phyloP scores from a whole-genome alignment of 1,140 invertebrate genomes.

The Ceratina japonica region DNA sequence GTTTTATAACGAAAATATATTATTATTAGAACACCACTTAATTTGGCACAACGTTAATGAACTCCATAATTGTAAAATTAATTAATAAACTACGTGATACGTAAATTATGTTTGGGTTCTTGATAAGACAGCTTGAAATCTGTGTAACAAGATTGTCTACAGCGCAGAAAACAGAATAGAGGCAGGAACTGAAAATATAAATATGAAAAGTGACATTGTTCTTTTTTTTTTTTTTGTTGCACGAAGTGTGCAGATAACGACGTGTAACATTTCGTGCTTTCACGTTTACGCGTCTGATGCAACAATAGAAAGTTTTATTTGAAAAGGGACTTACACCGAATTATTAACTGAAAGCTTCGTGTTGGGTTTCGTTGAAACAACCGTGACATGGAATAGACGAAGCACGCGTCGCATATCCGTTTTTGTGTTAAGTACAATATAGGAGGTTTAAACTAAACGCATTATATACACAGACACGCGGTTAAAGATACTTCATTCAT shows the following conservation, averaged over 20 bases:
- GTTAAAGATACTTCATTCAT: not conserved
- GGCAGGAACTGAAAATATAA: constrained; percentile 10
- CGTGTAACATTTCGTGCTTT: constrained; percentile 18
- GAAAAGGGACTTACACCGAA: constrained; percentile 16
- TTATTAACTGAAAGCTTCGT: constrained; percentile 42
- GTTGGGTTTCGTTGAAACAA: constrained; percentile 6
- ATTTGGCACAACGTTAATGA: not conserved
- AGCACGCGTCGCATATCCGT: not conserved
- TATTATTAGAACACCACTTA: too few species aligned
- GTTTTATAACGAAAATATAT: too few species aligned
- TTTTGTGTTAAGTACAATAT: not conserved
- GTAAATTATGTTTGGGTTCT: not conserved
- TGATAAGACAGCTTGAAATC: not conserved
- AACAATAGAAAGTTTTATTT: constrained; percentile 41
- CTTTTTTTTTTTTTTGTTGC: not conserved
- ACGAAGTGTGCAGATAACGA: not conserved
- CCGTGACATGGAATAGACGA: not conserved
- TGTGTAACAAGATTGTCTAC: not conserved
- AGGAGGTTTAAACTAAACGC: not conserved
- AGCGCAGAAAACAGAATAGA: not conserved
- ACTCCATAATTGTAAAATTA: not conserved
- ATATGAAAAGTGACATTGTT: constrained; percentile 36
- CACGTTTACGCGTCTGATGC: not conserved
- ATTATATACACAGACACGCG: not conserved
- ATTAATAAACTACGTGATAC: not conserved